phyloP scores from a whole-genome alignment of 2,113 vertebrate genomes.

The Pelusios castaneus region DNA sequence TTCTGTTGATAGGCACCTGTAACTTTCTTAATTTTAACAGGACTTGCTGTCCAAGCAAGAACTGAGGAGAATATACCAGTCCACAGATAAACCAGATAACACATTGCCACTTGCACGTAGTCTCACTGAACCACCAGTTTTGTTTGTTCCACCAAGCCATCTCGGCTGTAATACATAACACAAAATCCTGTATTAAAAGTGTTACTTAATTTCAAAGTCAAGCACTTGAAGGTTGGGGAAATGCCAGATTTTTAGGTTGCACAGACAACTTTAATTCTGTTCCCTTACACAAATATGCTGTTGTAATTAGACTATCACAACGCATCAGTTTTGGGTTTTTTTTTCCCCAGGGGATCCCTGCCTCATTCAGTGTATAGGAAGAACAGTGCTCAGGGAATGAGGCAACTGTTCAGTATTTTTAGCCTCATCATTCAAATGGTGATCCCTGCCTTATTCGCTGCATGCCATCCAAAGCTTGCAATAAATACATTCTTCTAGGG shows the following conservation, averaged over 20 bases:
- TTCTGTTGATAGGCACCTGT: neutral
- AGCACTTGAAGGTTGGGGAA: neutral
- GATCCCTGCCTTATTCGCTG: neutral
- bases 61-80: fast-evolving
- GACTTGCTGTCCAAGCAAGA: neutral
- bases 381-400: neutral
- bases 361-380: neutral
- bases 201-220: neutral
- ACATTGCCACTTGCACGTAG: fast-evolving
- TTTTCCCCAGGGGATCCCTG: neutral
- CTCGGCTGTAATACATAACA: neutral
- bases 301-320: neutral
- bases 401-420: fast-evolving
- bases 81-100: neutral
- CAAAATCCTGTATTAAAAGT: neutral
- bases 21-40: neutral
- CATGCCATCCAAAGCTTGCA: neutral
- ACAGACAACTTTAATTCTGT: neutral
- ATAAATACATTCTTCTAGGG: neutral
- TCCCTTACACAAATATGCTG: fast-evolving
- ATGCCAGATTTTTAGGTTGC: neutral
- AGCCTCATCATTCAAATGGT: fast-evolving
- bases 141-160: neutral
- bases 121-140: neutral
- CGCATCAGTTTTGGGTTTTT: no score